These are phyloP conservation scores for Oryzias javanicus DNA, from an alignment of 2,113 vertebrate species.

Conservation along the genomic window DNA sequence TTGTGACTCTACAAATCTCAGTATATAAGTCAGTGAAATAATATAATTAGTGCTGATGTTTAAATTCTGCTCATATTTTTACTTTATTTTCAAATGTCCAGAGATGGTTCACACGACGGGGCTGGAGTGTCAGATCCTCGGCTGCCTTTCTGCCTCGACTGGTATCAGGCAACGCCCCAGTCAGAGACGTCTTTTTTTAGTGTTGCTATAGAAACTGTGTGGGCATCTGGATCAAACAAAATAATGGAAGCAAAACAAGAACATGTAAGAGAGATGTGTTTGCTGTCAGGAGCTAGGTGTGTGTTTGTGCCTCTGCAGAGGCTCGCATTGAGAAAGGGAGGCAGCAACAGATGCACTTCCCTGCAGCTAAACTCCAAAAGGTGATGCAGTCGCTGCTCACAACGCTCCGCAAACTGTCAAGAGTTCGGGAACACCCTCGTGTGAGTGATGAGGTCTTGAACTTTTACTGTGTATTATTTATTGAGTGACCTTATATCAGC, in stretches of 20 bases:
- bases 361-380: no score
- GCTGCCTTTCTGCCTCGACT: conserved; percentile 20
- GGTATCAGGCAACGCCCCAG: conserved; percentile 36
- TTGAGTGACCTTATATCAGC: not conserved
- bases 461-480: not conserved
- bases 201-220: conserved; percentile 75
- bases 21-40: conserved; percentile 13
- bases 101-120: not conserved
- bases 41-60: conserved; percentile 24
- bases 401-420: not conserved
- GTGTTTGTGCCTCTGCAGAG: not conserved
- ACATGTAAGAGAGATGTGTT: conserved; percentile 31
- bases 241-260: conserved; percentile 49
- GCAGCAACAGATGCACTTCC: no score
- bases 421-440: conserved; percentile 2
- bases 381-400: no score
- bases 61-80: conserved; percentile 20
- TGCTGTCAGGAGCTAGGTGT: conserved; percentile 22
- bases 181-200: conserved; percentile 19
- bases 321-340: no score
- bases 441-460: not conserved
- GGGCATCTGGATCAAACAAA: conserved; percentile 64
- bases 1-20: conserved; percentile 9
- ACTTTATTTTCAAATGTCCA: conserved; percentile 24
- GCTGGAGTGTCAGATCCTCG: not conserved